These are phyloP conservation scores for Mirounga angustirostris DNA, from an alignment of 2,113 vertebrate genomes.

Conservation along the genomic window DNA sequence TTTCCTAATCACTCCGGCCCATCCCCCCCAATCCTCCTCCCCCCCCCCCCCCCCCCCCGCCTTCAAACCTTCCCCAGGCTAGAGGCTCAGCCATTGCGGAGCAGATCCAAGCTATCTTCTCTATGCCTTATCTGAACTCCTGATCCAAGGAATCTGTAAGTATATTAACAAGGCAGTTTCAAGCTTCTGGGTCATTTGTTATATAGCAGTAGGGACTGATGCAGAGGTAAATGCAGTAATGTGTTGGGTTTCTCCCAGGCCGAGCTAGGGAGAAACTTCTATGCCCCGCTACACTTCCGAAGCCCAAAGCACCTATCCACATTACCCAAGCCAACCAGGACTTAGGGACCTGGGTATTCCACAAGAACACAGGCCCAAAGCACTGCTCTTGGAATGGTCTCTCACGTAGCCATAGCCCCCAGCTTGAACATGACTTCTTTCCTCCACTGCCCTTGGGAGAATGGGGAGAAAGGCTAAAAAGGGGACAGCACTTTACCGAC, in stretches of 20 bases:
- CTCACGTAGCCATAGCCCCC: no score
- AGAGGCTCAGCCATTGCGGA: rapidly evolving
- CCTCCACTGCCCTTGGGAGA: background rate
- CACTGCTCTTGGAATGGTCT: background rate
- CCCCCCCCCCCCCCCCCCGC: background rate
- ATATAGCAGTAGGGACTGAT: background rate
- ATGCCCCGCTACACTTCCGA: background rate
- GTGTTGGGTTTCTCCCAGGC: background rate
- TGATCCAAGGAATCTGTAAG: background rate
- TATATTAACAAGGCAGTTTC: background rate
- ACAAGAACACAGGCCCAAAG: background rate
- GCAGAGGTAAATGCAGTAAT: background rate
- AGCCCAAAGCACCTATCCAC: background rate
- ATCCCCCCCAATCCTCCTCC: background rate
- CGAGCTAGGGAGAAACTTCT: background rate
- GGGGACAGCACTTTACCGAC: background rate
- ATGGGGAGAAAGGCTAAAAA: background rate
- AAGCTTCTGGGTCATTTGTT: background rate
- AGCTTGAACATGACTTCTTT: background rate
- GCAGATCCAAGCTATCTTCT: background rate
- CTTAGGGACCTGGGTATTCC: no score
- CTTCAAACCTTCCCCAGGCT: background rate
- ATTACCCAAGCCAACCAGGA: background rate
- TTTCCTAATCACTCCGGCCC: background rate
- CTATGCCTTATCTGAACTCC: background rate